Conservation (phyloP, 1,140 invertebrate species). For the Apolygus lucorum region DNA sequence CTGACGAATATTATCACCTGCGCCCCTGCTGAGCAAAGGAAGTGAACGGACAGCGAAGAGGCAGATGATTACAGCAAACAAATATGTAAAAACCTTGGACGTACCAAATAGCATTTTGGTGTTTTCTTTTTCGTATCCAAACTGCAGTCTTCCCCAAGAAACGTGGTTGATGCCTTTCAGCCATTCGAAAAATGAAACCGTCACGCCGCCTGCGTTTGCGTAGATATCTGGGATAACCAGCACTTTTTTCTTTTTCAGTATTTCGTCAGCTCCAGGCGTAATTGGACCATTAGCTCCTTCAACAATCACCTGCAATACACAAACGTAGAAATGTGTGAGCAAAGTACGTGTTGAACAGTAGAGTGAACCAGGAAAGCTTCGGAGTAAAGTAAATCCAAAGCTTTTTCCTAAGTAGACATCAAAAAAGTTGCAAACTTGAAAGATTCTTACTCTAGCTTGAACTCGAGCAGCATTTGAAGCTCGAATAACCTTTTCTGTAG, state of each 20-base stretch:
- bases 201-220: constrained; percentile 52
- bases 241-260: constrained; percentile 63
- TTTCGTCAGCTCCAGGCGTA: constrained; percentile 70
- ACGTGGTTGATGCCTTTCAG: constrained; percentile 87
- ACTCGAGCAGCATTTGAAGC: constrained; percentile 65
- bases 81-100: too few species aligned
- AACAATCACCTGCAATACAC: constrained; percentile 39
- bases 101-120: constrained; percentile 59
- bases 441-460: constrained; percentile 66
- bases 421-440: not conserved
- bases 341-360: too few species aligned
- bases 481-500: constrained; percentile 70
- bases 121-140: constrained; percentile 74
- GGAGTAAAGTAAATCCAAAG: too few species aligned
- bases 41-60: too few species aligned
- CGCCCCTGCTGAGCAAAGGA: too few species aligned
- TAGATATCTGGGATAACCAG: constrained; percentile 67
- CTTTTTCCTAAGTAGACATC: too few species aligned
- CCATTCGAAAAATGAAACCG: constrained; percentile 89
- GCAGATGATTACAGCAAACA: too few species aligned
- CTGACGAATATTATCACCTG: too few species aligned
- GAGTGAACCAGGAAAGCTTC: too few species aligned
- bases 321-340: not conserved
- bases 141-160: constrained; percentile 75
- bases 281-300: constrained; percentile 86